Conservation (phyloP, 92 coral and sea anemone species). For the Palythoa grandis region DNA sequence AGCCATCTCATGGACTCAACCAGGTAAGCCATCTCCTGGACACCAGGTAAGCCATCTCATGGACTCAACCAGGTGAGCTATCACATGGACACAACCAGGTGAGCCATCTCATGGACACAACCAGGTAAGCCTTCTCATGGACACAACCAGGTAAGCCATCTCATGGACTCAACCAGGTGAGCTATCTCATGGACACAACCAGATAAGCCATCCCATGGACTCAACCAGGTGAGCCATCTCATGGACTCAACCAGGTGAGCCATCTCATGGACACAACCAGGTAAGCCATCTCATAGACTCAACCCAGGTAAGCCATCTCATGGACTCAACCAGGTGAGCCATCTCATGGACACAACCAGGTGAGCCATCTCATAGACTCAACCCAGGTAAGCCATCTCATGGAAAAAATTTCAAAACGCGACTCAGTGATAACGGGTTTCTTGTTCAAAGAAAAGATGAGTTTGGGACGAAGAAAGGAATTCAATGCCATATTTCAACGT, state of each 20-base stretch:
- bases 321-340: constrained; percentile 46
- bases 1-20: background rate
- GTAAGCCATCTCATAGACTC: background rate
- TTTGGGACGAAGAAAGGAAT: too few relatives aligned
- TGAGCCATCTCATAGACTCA: background rate
- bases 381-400: background rate
- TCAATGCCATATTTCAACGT: too few relatives aligned
- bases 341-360: background rate
- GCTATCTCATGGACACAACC: constrained; percentile 38
- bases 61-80: background rate
- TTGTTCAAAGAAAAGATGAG: too few relatives aligned
- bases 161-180: background rate
- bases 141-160: background rate
- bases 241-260: background rate
- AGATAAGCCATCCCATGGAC: background rate
- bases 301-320: background rate
- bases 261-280: background rate
- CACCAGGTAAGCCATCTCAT: background rate
- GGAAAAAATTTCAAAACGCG: too few relatives aligned
- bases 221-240: background rate
- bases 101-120: constrained; percentile 45
- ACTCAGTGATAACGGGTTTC: too few relatives aligned
- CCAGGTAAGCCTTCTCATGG: too few relatives aligned
- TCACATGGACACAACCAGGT: background rate
- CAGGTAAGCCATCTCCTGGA: background rate